phyloP scores from a whole-genome alignment of 1,140 invertebrate genomes.

The Manduca sexta region DNA sequence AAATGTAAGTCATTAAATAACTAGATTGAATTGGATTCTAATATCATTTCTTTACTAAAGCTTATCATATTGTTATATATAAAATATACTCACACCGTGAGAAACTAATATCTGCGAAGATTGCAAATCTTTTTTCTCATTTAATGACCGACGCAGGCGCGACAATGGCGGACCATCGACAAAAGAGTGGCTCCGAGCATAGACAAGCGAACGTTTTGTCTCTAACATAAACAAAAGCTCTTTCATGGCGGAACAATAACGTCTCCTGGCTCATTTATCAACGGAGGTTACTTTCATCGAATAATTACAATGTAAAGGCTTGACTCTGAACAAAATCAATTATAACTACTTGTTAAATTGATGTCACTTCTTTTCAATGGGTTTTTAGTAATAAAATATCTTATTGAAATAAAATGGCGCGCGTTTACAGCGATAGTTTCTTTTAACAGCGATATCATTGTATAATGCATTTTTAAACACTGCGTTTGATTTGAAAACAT shows the following conservation, averaged over 20 bases:
- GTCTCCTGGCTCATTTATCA: constrained; percentile 68
- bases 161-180: constrained; percentile 51
- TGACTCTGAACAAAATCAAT: constrained; percentile 44
- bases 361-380: constrained; percentile 19
- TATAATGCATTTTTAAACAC: too few species aligned
- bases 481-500: too few species aligned
- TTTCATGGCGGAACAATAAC: constrained; percentile 63
- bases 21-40: too few species aligned
- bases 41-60: too few species aligned
- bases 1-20: too few species aligned
- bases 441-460: too few species aligned
- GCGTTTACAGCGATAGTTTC: too few species aligned
- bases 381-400: not conserved
- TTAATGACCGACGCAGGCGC: constrained; percentile 50
- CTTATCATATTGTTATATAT: too few species aligned
- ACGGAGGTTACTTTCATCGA: constrained; percentile 66
- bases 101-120: constrained; percentile 42
- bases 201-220: constrained; percentile 59
- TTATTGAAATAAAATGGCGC: too few species aligned
- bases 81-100: constrained; percentile 14
- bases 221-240: constrained; percentile 60
- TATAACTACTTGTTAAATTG: constrained; percentile 34
- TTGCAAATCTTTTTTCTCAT: constrained; percentile 32
- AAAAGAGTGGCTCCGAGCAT: constrained; percentile 49
- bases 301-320: constrained; percentile 60